Evolutionary conservation across 2,888 invertebrate species (phyloP).

Genomic region (Escarpia spicata): DNA sequence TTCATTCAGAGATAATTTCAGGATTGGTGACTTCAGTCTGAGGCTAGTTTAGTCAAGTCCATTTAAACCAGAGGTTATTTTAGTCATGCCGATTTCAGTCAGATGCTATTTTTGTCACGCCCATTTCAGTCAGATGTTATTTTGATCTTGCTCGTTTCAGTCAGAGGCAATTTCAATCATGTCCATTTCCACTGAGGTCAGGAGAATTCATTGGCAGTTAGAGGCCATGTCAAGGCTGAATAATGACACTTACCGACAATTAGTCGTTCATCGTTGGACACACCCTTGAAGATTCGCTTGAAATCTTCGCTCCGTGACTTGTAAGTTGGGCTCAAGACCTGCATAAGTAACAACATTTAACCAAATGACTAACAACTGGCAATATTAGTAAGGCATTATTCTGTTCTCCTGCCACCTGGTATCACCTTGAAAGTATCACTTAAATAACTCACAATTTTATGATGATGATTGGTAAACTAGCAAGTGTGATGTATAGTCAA

Average conservation of each 20-base stretch:
- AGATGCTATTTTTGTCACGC: not conserved
- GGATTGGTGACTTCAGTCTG: not conserved
- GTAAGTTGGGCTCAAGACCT: constrained; percentile 79
- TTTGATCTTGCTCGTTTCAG: not conserved
- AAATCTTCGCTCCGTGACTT: constrained; percentile 93
- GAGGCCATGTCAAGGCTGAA: not conserved
- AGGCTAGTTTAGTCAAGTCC: too few relatives aligned
- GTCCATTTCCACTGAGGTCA: not conserved
- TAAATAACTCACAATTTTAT: not conserved
- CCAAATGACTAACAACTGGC: not conserved
- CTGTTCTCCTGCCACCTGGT: not conserved
- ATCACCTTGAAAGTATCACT: not conserved
- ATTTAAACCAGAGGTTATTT: not conserved
- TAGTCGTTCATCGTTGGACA: constrained; percentile 89
- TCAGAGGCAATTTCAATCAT: not conserved
- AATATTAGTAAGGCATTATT: not conserved
- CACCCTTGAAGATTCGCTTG: constrained; percentile 88
- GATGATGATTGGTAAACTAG: not conserved
- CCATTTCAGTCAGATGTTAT: not conserved
- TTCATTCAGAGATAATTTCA: not conserved
- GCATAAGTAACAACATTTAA: constrained; percentile 34
- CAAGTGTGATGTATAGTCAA: too few relatives aligned
- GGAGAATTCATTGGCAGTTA: not conserved
- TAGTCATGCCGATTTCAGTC: not conserved
- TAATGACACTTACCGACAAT: constrained; percentile 81